Base-by-base conservation (phyloP, 2,888 invertebrate genomes). In the Bombyx huttoni region DNA sequence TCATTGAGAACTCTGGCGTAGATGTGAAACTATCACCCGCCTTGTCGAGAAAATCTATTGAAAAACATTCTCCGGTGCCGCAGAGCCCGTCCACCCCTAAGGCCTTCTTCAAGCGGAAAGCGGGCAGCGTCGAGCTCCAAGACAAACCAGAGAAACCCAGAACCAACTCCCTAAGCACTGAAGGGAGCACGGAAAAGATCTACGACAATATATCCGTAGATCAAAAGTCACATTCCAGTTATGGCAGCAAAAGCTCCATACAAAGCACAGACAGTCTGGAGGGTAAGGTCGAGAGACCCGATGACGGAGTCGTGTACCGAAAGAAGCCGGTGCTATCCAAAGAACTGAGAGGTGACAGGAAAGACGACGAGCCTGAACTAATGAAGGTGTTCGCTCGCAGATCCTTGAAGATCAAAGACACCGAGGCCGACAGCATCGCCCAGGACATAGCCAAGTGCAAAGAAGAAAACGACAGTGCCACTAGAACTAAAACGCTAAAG, bases 301-400 rank as follows among this genome's bases (percentile, higher is more conserved):
- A 89, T 13, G 88, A 88, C 53, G 73, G 78, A 0, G 91, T 91
- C 2, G 79, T 91, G 3, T 83, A 90, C 54, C 79, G 92, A 10
- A 89, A 89, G 62, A 92, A 91, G 64, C 89, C 90, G 0, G 68
- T 89, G 5, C 52, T 73, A n/a, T 68, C 78, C 9, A 81, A 75
- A 63, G 86, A 87, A 58, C 65, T 77, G 53, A 81, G 79, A 54
- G 75, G 76, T 34, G 81, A 81, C 48, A 80, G 71, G 50, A 89
- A 84, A 62, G 93, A 94, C 53, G 92, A 93, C 45, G 93, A 94
- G 70, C 94, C 94, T 0, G 94, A 94, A 75, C 72, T 94, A 8
- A 92, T 94, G 91, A 94, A 94, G 78, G 95, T 95, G 0, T 95
- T 95, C 70, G 94, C 94, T 0, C 84, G 95, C 48, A 82, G 94